Percentiles rank a stretch among this genome's conserved stretches.
These are phyloP conservation scores for Oryctes rhinoceros DNA, from an alignment of 1,140 invertebrate species.

Conservation along the genomic window DNA sequence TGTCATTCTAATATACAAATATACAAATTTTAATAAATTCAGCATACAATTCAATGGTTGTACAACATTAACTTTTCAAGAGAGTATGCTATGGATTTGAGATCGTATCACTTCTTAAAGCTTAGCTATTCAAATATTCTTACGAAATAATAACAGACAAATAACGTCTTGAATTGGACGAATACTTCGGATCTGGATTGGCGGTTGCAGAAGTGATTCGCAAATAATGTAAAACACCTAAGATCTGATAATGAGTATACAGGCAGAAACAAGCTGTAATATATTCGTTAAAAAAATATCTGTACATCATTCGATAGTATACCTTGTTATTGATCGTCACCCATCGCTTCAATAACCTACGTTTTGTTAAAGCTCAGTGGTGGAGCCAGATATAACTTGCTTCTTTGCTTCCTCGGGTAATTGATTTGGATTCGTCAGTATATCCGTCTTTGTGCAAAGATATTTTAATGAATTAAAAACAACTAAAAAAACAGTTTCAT, in stretches of 20 bases:
- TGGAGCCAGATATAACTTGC: constrained; percentile 60
- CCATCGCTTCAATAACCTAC: background rate
- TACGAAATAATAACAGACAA: no score
- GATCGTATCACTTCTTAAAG: no score
- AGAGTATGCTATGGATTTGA: no score
- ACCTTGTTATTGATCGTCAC: background rate
- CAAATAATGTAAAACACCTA: background rate
- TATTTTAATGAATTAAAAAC: constrained; percentile 91
- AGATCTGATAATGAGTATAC: constrained; percentile 5
- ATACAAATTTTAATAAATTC: no score
- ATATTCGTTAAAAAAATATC: background rate
- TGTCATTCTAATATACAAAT: no score
- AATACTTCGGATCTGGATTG: background rate
- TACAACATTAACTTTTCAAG: no score
- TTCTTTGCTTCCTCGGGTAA: constrained; percentile 86
- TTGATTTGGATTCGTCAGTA: constrained; percentile 85
- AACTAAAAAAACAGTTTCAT: constrained; percentile 68
- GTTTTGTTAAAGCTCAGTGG: constrained; percentile 30
- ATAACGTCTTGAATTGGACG: no score
- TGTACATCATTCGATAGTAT: background rate
- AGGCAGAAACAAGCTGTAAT: background rate
- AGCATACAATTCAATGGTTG: no score
- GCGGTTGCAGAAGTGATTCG: background rate
- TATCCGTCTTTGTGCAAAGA: constrained; percentile 92
- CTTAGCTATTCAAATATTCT: no score